Percentiles rank a stretch among this genome's conserved stretches.
These are phyloP conservation scores for Magallana ariakensis DNA, from an alignment of 1,140 invertebrate species.

Conservation along the genomic window DNA sequence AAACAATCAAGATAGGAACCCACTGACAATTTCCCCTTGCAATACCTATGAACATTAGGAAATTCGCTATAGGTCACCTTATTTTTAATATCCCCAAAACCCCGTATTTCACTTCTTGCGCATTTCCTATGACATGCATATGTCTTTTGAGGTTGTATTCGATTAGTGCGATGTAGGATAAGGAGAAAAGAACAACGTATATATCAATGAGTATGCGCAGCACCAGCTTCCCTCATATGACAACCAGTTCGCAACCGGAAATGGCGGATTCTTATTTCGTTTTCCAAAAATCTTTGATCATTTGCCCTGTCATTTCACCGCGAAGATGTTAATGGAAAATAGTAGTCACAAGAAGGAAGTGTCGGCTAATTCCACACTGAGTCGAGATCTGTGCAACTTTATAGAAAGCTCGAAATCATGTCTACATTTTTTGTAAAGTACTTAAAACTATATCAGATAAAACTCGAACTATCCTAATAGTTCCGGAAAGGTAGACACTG, in stretches of 20 bases:
- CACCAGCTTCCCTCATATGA: slow-evolving; percentile 8
- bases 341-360: slow-evolving; percentile 6
- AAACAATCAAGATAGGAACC: no score
- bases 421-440: not conserved
- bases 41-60: not conserved
- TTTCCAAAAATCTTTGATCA: slow-evolving; percentile 28
- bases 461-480: slow-evolving; percentile 12
- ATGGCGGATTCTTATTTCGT: slow-evolving; percentile 36
- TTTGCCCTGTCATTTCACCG: slow-evolving; percentile 26
- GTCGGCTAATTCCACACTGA: slow-evolving; percentile 10
- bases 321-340: slow-evolving; percentile 31
- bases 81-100: not conserved
- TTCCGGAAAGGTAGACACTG: not conserved
- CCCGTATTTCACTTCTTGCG: not conserved
- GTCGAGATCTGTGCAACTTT: not conserved
- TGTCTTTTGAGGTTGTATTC: not conserved
- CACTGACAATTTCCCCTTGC: no score
- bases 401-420: slow-evolving; percentile 14
- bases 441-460: slow-evolving; percentile 1
- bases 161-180: not conserved
- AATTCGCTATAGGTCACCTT: not conserved
- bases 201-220: slow-evolving; percentile 5
- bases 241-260: slow-evolving; percentile 24
- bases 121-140: not conserved
- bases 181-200: not conserved